phyloP scores from a whole-genome alignment of 2,797 vertebrate genomes.

The Carapus acus region DNA sequence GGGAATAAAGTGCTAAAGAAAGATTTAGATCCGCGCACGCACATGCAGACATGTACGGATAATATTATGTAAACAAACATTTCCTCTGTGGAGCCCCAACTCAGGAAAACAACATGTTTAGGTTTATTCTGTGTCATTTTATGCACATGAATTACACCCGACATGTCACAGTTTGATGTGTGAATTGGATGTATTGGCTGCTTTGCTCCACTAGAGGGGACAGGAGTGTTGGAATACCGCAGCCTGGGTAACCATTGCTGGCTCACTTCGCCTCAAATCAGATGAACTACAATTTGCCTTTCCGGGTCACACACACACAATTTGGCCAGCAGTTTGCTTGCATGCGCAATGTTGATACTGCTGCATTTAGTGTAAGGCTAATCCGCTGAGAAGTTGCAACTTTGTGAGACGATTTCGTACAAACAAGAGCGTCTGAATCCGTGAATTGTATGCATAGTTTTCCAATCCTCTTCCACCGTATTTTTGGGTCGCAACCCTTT shows the following conservation, averaged over 20 bases:
- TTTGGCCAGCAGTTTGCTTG: not conserved
- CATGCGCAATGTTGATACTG: not conserved
- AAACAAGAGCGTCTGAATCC: conserved; percentile 13
- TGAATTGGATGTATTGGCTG: conserved; percentile 12
- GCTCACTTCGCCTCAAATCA: conserved; percentile 8
- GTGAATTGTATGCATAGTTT: too few species aligned
- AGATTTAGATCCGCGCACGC: conserved; percentile 15
- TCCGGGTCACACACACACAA: conserved; percentile 3
- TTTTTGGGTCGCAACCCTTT: conserved; percentile 44
- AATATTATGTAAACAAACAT: not conserved
- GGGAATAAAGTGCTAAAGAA: conserved; percentile 30
- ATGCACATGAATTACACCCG: not conserved
- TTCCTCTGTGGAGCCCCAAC: too few species aligned
- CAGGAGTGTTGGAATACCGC: conserved; percentile 27
- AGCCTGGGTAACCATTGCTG: conserved; percentile 2
- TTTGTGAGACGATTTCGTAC: conserved; percentile 5
- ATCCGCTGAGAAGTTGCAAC: not conserved
- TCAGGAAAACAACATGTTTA: not conserved
- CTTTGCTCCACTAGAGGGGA: conserved; percentile 59
- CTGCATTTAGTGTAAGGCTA: conserved; percentile 1
- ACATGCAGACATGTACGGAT: conserved; percentile 7
- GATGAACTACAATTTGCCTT: not conserved
- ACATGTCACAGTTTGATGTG: conserved; percentile 6
- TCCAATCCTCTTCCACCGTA: conserved; percentile 23
- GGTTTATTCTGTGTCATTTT: not conserved